Conservation (phyloP, 2,113 vertebrate species). For the Campylomormyrus numenius region DNA sequence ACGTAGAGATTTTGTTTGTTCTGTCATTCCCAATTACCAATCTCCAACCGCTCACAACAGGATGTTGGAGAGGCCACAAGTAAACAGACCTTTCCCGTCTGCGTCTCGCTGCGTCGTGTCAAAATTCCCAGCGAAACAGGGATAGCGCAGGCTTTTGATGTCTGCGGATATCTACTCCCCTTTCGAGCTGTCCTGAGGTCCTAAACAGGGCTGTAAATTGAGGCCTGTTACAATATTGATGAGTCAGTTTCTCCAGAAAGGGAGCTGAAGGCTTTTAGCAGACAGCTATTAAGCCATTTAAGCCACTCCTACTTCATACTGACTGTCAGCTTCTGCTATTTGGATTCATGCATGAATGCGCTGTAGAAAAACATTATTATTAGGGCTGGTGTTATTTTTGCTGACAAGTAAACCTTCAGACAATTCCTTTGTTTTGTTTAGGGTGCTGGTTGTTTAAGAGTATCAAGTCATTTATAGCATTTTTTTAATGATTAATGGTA, state of each 20-base stretch:
- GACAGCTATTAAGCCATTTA: neutral
- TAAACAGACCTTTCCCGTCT: neutral
- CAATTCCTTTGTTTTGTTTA: neutral
- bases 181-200: neutral
- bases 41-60: neutral
- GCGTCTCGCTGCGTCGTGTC: neutral
- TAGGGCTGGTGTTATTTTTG: neutral
- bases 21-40: constrained; percentile 13
- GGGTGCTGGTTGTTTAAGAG: neutral
- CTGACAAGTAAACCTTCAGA: neutral
- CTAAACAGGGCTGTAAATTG: constrained; percentile 17
- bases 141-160: neutral
- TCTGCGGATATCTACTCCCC: neutral
- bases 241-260: constrained; percentile 10
- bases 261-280: constrained; percentile 11
- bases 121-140: neutral
- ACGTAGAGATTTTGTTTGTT: neutral
- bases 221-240: constrained; percentile 20
- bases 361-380: neutral
- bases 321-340: neutral
- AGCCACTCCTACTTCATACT: neutral
- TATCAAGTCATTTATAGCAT: neutral
- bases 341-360: neutral
- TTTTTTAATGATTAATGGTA: neutral
- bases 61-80: neutral